A percentile compares a stretch with the other conserved stretches of the same genome.
These are phyloP conservation scores for Harpalus rubripes DNA, from an alignment of 2,888 invertebrate species.

Conservation along the genomic window DNA sequence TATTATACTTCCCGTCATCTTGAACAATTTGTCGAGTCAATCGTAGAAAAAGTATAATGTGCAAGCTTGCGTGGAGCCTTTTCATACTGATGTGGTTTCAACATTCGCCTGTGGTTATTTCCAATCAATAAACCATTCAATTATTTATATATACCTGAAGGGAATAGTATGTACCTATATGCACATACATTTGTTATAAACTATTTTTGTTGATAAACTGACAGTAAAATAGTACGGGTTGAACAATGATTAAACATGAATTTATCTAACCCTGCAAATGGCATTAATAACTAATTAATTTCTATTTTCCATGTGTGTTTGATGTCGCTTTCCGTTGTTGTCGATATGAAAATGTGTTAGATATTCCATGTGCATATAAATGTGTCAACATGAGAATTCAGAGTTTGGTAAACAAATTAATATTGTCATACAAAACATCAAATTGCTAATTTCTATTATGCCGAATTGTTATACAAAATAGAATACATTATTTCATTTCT, in stretches of 20 bases:
- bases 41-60: too few species aligned
- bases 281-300: slow-evolving; percentile 9
- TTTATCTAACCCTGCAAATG: neutral
- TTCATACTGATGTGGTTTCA: too few species aligned
- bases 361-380: slow-evolving; percentile 6
- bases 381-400: slow-evolving; percentile 6
- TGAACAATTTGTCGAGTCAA: too few species aligned
- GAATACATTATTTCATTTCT: neutral
- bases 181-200: neutral
- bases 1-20: too few species aligned
- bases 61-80: too few species aligned
- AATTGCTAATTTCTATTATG: slow-evolving; percentile 1
- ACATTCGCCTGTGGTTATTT: too few species aligned
- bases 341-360: slow-evolving; percentile 15
- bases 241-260: neutral
- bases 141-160: neutral
- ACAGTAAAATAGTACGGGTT: neutral
- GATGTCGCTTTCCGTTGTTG: neutral
- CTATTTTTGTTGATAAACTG: neutral
- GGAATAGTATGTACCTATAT: too few species aligned
- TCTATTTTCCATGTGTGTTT: slow-evolving; percentile 18
- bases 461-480: neutral
- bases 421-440: slow-evolving; percentile 33
- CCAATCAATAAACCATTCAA: neutral
- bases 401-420: slow-evolving; percentile 28